Evolutionary conservation across 2,888 invertebrate genomes (phyloP), one percentile per base, ranked within the genome.

Genomic region (Chrysolina americana): DNA sequence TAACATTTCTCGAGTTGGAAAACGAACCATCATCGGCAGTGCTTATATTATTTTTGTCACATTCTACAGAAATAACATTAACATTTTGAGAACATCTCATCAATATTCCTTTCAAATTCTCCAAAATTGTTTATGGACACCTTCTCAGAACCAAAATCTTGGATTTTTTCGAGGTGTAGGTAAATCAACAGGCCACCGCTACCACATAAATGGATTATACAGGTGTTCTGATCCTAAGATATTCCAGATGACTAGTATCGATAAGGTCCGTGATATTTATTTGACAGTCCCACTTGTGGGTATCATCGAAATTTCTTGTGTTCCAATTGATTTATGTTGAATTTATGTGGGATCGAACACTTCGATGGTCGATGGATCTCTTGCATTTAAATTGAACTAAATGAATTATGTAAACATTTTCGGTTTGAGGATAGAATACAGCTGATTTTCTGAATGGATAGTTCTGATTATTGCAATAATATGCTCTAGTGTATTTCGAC

Each of bases 21-120:
- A 73, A 72, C 62, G 53, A 68, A 73, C 68, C 63, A 69, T 72
- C 74, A 71, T 77, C 73, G 69, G 62, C 68, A 77, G 76, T 79
- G 70, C 69, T 75, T 79, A 74, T 77, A 79, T 79, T 79, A 79
- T 75, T 78, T 79, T 78, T 77, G 79, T 79, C 79, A 79, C 79
- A 79, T 79, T 79, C 78, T 74, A 71, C 76, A 79, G 75, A 76
- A 77, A 69, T 75, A 73, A 72, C 76, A 76, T 79, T 77, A 79
- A 77, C 76, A 77, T 73, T 73, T 77, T 65, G 65, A 71, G 76
- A 73, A 71, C 74, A 77, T 78, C 78, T 80, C 81, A 81, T 81
- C 81, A 81, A 81, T 81, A 81, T 81, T 81, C 80, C 76, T 66
- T 72, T 72, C 68, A 76, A 71, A 79, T 79, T 76, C 79, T 66